A percentile compares a stretch with the other conserved stretches of the same genome.
Evolutionary conservation across 2,888 invertebrate species (phyloP).

Genomic region (Hanleya hanleyi): DNA sequence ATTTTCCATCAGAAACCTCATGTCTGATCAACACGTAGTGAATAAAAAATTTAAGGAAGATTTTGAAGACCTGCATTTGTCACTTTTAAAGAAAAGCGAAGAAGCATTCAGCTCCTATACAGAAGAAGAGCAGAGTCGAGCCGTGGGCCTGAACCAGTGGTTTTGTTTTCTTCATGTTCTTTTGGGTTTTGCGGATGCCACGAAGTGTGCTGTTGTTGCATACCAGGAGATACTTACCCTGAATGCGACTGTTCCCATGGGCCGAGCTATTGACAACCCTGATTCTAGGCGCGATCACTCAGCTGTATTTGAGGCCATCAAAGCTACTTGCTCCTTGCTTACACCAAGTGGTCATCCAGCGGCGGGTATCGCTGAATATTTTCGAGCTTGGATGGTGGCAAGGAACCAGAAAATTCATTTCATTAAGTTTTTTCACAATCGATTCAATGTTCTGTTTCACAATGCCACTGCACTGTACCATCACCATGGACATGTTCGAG

Average conservation of each 20-base stretch:
- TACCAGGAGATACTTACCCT: neutral
- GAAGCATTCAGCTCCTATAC: neutral
- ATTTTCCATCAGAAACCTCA: neutral
- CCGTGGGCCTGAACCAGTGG: neutral
- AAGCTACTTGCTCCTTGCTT: neutral
- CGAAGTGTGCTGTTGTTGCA: neutral
- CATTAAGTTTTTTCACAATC: neutral
- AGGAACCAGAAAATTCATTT: neutral
- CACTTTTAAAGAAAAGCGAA: neutral
- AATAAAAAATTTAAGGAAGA: neutral
- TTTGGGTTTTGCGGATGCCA: neutral
- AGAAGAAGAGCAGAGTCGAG: neutral
- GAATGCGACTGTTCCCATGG: neutral
- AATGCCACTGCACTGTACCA: neutral
- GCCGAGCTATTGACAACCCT: neutral
- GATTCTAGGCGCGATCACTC: neutral
- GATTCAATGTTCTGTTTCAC: neutral
- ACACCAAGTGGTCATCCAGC: neutral
- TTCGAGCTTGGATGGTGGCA: neutral
- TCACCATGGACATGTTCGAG: neutral
- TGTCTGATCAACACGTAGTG: neutral
- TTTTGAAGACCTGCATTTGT: neutral
- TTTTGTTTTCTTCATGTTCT: slow-evolving; percentile 5
- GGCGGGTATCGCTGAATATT: neutral
- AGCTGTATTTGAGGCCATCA: neutral